Conservation (phyloP, 2,113 vertebrate genomes). For the Scophthalmus maximus region DNA sequence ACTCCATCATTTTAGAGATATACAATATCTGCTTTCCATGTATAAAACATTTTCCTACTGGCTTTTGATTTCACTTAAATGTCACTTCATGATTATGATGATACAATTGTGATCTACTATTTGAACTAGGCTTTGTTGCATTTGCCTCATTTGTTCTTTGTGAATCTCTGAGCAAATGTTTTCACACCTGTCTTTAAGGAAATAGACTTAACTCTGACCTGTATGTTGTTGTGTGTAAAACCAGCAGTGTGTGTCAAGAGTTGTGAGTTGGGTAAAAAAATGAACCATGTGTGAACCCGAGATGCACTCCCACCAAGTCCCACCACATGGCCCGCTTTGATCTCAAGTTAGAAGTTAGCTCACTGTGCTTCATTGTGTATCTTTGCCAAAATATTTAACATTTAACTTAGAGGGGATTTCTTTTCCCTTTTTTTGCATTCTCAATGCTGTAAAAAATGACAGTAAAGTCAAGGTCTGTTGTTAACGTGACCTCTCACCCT, state of each 20-base stretch:
- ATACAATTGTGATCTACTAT: no score
- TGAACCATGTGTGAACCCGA: no score
- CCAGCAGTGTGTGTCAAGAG: conserved; percentile 24
- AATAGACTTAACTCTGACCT: conserved; percentile 25
- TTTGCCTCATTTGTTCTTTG: conserved; percentile 17
- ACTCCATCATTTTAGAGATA: conserved; percentile 2
- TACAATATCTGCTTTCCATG: neutral
- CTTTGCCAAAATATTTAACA: neutral
- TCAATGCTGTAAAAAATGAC: neutral
- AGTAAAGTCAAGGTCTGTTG: neutral
- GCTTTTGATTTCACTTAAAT: conserved; percentile 1
- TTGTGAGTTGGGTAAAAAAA: conserved; percentile 6
- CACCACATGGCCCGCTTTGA: neutral
- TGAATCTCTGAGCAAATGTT: no score
- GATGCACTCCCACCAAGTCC: conserved; percentile 1
- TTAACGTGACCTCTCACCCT: conserved; percentile 60
- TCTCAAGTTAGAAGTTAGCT: neutral
- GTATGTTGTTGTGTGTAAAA: conserved; percentile 1
- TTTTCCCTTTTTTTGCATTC: neutral
- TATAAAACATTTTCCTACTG: neutral
- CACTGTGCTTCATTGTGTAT: neutral
- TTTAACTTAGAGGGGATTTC: neutral
- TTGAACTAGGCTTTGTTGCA: neutral
- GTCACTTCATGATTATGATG: neutral
- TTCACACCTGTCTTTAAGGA: conserved; percentile 7